Evolutionary conservation across 2,797 vertebrate species (phyloP).

Genomic region (Acrocephalus scirpaceus): DNA sequence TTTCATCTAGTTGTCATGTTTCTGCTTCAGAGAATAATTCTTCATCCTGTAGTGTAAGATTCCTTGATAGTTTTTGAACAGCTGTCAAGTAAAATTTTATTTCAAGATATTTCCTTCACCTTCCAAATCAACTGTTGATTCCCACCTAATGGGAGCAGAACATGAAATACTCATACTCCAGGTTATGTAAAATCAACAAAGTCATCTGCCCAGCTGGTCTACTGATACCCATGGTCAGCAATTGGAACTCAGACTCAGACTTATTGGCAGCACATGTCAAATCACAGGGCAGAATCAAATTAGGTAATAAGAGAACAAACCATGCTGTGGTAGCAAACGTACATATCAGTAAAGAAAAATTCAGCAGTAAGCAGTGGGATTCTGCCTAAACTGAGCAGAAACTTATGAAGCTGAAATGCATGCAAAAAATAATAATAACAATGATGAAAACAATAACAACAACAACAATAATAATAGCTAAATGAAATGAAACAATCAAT

Average conservation of each 20-base stretch:
- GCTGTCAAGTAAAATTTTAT: constrained; percentile 54
- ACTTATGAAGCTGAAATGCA: not conserved
- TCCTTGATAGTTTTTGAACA: constrained; percentile 48
- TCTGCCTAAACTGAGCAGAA: not conserved
- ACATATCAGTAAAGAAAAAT: not conserved
- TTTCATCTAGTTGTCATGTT: constrained; percentile 41
- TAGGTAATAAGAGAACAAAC: not conserved
- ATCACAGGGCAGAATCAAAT: not conserved
- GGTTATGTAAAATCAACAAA: not conserved
- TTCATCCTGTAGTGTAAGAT: not conserved
- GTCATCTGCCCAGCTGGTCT: not conserved
- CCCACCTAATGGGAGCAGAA: not conserved
- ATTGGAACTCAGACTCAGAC: not conserved
- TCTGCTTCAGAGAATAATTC: constrained; percentile 41
- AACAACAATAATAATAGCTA: not conserved
- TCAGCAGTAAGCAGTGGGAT: not conserved
- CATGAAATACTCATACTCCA: not conserved
- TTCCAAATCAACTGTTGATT: constrained; percentile 37
- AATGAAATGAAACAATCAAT: not conserved
- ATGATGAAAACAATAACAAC: rapidly evolving
- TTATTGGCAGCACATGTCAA: not conserved
- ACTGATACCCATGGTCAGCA: not conserved
- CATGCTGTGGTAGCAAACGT: not conserved
- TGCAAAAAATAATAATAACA: not conserved
- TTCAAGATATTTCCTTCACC: not conserved